Evolutionary conservation across 2,888 invertebrate genomes (phyloP).

Genomic region (Diaperis boleti): DNA sequence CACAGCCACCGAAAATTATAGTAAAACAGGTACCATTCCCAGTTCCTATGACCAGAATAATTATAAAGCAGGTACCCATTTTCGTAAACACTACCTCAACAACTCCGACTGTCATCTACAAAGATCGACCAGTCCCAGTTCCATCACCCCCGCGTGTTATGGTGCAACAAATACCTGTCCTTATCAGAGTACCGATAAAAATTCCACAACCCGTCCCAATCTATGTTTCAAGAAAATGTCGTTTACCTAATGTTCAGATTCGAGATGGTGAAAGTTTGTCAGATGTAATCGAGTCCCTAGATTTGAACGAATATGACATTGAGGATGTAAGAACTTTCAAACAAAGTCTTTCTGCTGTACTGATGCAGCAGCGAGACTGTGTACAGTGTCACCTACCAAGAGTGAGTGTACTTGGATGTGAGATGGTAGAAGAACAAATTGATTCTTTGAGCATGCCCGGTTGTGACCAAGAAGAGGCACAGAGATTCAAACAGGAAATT

Average conservation of each 20-base stretch:
- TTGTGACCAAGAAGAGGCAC: not conserved
- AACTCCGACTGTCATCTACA: not conserved
- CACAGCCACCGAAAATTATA: slow-evolving; percentile 33
- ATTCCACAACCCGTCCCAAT: not conserved
- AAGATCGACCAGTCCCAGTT: not conserved
- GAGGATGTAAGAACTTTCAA: not conserved
- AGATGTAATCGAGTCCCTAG: not conserved
- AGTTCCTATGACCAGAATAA: not conserved
- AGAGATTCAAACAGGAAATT: not conserved
- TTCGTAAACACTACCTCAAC: not conserved
- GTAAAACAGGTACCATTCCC: slow-evolving; percentile 26
- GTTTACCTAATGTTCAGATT: not conserved
- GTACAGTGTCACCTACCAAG: not conserved
- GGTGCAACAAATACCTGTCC: slow-evolving; percentile 9
- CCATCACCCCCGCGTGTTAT: not conserved
- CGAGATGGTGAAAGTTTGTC: not conserved
- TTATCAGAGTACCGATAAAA: not conserved
- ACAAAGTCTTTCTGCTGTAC: not conserved
- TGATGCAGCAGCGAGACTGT: not conserved
- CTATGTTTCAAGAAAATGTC: not conserved
- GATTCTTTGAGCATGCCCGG: not conserved
- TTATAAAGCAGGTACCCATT: not conserved
- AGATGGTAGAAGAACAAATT: slow-evolving; percentile 4
- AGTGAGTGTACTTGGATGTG: not conserved
- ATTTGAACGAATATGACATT: not conserved